These are phyloP conservation scores for Argyresthia goedartella DNA, from an alignment of 2,888 invertebrate species.

Conservation along the genomic window DNA sequence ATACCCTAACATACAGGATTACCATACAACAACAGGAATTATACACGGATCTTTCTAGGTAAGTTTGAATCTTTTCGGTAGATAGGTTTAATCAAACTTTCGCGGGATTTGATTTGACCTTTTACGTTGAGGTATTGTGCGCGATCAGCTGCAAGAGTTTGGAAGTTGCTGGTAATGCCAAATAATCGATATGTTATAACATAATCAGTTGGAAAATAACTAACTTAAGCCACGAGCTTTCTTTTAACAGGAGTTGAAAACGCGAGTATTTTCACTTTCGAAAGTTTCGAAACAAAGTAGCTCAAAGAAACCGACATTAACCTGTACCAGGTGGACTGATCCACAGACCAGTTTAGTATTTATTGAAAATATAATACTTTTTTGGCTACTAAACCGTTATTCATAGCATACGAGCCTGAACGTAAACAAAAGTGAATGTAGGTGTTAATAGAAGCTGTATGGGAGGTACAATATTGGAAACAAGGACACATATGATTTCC, in stretches of 20 bases:
- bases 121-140: constrained; percentile 23
- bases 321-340: constrained; percentile 12
- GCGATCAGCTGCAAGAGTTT: constrained; percentile 56
- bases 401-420: constrained; percentile 11
- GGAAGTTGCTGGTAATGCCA: constrained; percentile 11
- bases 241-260: not conserved
- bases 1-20: constrained; percentile 3
- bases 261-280: constrained; percentile 34
- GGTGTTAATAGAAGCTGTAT: constrained; percentile 16
- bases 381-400: constrained; percentile 4
- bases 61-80: not conserved
- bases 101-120: constrained; percentile 20
- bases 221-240: not conserved
- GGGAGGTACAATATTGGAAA: constrained; percentile 37
- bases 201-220: not conserved
- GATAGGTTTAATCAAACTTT: not conserved
- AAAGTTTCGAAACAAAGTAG: constrained; percentile 34
- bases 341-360: not conserved
- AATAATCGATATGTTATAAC: constrained; percentile 11
- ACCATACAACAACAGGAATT: not conserved
- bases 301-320: constrained; percentile 11
- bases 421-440: constrained; percentile 64
- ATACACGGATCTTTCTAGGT: not conserved
- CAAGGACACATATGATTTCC: constrained; percentile 32
- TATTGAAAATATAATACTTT: not conserved